Evolutionary conservation across 2,113 vertebrate species (phyloP), one percentile per base, ranked within the genome.

Genomic region (Dasyurus viverrinus): DNA sequence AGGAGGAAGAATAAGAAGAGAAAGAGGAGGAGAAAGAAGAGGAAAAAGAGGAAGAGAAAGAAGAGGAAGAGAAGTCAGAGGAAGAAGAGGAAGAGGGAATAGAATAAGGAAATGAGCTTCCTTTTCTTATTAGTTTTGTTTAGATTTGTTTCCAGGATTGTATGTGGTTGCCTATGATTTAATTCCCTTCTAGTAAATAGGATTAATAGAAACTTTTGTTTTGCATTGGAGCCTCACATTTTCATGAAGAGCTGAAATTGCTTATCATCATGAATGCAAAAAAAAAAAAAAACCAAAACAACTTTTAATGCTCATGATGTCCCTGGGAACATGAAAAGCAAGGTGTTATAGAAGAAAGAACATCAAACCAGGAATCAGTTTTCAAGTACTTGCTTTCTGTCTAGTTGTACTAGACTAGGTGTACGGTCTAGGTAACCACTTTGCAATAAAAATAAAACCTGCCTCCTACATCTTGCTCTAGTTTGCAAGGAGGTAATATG

Each of bases 111-210:
- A 26, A 55, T 55, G 54, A 60, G 57, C 57, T 60, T 36, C 0
- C 60, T 84, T 52, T 11, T 48, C 46, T 90, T 95, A 60, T 91
- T 93, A 27, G 53, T 89, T 53, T 55, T 94, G 26, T 36, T 89
- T 84, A 53, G 26, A 4, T 4, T 46, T 90, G 30, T 1, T 53
- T 92, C 50, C 89, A 36, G 22, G 54, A 27, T 5, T 53, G 48
- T 91, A 8, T 92, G 54, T 68, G 54, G 26, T 9, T 89, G 50
- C 54, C 30, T 46, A 23, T 36, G 68, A 27, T 68, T 52, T 48
- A 54, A n/a, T 90, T 96, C 55, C 95, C 42, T 95, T 14, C 48
- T 68, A 93, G n/a, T 54, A 27, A 36, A 89, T 5, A 68, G 76
- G 89, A 91, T n/a, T 16, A 48, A 36, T 57, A 84, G 2, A n/a